A percentile compares a stretch with the other conserved stretches of the same genome.
phyloP scores from a whole-genome alignment of 2,888 invertebrate genomes.

The Hydriomena furcata region DNA sequence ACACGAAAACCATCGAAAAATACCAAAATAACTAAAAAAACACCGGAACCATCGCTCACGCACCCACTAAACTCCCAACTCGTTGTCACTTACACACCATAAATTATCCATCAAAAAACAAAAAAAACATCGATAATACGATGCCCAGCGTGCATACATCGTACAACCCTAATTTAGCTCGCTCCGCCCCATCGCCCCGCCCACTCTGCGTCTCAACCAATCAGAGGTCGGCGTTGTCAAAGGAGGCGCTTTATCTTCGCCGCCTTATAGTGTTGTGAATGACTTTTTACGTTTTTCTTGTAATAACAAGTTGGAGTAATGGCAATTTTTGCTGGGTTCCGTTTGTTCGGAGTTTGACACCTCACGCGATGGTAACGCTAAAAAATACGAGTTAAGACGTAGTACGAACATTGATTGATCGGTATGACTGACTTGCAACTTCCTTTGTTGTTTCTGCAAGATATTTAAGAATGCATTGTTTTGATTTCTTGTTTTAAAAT shows the following conservation, averaged over 20 bases:
- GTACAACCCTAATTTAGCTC: conserved; percentile 61
- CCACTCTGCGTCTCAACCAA: conserved; percentile 60
- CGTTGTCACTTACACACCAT: conserved; percentile 67
- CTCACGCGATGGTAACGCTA: conserved; percentile 60
- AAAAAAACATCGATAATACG: conserved; percentile 73
- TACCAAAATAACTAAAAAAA: conserved; percentile 35
- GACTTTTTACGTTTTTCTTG: conserved; percentile 65
- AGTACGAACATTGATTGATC: conserved; percentile 31
- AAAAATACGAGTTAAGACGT: conserved; percentile 29
- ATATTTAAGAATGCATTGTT: too few relatives aligned
- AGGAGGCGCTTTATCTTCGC: conserved; percentile 54
- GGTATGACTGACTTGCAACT: conserved; percentile 20
- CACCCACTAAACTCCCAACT: conserved; percentile 43
- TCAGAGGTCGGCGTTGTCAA: conserved; percentile 46
- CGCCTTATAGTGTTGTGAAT: conserved; percentile 77
- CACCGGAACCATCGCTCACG: conserved; percentile 51
- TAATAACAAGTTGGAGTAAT: conserved; percentile 59
- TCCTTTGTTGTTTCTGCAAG: too few relatives aligned
- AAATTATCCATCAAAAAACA: conserved; percentile 65
- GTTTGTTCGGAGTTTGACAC: conserved; percentile 57
- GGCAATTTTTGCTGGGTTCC: conserved; percentile 47
- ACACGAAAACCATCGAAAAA: conserved; percentile 1
- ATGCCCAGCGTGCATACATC: conserved; percentile 45
- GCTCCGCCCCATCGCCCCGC: conserved; percentile 64
- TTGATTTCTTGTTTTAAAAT: too few relatives aligned